Evolutionary conservation across 2,797 vertebrate genomes (phyloP).

Genomic region (Anabas testudineus): DNA sequence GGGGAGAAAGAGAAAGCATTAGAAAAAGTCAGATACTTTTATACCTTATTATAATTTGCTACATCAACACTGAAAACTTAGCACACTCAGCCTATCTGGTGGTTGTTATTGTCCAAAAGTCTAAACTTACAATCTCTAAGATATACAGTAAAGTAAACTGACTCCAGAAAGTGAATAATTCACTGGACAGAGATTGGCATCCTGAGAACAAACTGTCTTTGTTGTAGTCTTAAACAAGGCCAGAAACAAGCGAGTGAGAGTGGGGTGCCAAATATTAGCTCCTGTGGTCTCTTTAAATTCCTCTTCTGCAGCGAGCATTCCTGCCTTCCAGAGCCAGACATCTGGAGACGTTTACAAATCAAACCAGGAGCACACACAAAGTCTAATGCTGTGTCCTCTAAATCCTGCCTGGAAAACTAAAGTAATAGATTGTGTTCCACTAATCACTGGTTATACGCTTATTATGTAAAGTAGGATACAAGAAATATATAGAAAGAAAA

Average conservation of each 20-base stretch:
- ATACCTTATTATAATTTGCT: background rate
- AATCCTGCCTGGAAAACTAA: conserved; percentile 49
- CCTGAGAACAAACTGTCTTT: conserved; percentile 33
- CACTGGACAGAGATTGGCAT: background rate
- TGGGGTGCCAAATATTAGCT: conserved; percentile 40
- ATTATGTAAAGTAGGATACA: conserved; percentile 20
- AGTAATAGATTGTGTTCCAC: conserved; percentile 21
- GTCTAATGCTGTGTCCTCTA: conserved; percentile 39
- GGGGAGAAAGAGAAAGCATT: background rate
- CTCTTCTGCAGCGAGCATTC: conserved; percentile 52
- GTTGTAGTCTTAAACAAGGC: conserved; percentile 12
- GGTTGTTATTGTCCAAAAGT: background rate
- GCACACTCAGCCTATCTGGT: background rate
- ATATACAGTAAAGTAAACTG: background rate
- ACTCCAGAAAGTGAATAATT: conserved; percentile 8
- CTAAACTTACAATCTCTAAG: background rate
- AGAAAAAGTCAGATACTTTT: background rate
- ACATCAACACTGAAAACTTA: background rate
- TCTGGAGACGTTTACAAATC: conserved; percentile 75
- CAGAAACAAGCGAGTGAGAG: conserved; percentile 29
- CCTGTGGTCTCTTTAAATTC: conserved; percentile 56
- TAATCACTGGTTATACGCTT: conserved; percentile 26
- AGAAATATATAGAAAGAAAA: conserved; percentile 28
- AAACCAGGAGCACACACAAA: conserved; percentile 45
- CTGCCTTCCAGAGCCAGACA: conserved; percentile 66